phyloP scores from a whole-genome alignment of 2,888 invertebrate genomes.

The Chymomyza amoena region DNA sequence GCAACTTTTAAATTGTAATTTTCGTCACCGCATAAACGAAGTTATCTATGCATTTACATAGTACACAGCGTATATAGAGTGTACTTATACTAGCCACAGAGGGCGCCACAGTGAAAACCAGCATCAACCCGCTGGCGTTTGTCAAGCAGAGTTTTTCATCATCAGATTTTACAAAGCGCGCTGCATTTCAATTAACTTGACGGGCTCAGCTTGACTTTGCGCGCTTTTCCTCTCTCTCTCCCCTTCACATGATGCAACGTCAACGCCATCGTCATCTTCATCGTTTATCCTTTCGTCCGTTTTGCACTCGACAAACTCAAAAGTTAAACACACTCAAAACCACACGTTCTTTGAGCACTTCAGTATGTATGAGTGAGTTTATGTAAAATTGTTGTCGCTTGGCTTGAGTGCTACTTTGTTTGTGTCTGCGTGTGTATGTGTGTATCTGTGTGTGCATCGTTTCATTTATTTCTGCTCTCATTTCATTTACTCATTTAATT shows the following conservation, averaged over 20 bases:
- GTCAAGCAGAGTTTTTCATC: constrained; percentile 21
- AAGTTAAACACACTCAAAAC: constrained; percentile 42
- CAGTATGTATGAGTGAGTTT: background rate
- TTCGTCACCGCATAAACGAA: too few species aligned
- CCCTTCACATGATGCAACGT: too few species aligned
- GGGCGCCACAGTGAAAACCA: constrained; percentile 1
- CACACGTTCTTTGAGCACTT: constrained; percentile 1
- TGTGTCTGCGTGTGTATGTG: background rate
- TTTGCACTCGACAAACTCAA: constrained; percentile 9
- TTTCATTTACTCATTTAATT: constrained; percentile 41
- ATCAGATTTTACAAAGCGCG: constrained; percentile 40
- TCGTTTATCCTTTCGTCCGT: background rate
- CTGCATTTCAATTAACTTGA: constrained; percentile 61
- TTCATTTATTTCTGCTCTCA: constrained; percentile 39
- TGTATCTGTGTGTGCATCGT: constrained; percentile 1
- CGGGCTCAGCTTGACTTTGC: constrained; percentile 23
- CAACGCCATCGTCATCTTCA: background rate
- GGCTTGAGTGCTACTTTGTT: background rate
- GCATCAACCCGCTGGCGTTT: constrained; percentile 20
- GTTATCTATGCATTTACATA: too few species aligned
- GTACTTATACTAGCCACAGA: too few species aligned
- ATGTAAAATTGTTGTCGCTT: background rate
- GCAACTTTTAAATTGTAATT: too few species aligned
- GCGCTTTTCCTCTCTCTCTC: background rate
- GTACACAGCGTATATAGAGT: too few species aligned